Percentiles rank a stretch among this genome's conserved stretches.
Evolutionary conservation across 2,888 invertebrate genomes (phyloP).

Genomic region (Scaptomyza reducta): DNA sequence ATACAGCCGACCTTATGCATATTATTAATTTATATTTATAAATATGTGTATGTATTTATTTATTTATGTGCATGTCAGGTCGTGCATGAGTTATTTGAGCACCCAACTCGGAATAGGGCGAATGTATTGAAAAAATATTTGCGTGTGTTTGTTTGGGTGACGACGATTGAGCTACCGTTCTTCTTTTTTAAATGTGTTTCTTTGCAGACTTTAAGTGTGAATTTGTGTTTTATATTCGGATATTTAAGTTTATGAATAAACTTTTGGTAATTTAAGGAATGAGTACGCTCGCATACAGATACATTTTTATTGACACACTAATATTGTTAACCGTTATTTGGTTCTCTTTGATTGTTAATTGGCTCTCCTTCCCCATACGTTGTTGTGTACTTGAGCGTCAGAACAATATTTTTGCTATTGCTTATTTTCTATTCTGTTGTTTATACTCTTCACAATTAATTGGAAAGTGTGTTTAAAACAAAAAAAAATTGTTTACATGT

Average conservation of each 20-base stretch:
- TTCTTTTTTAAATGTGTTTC: neutral
- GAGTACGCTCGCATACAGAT: no score
- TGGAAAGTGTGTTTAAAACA: no score
- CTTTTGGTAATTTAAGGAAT: neutral
- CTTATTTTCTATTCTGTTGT: neutral
- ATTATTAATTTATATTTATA: neutral
- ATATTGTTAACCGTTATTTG: neutral
- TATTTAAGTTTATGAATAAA: neutral
- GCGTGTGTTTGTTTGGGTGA: constrained; percentile 9
- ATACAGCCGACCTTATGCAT: neutral
- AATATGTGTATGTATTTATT: neutral
- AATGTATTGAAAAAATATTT: constrained; percentile 1
- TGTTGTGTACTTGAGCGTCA: neutral
- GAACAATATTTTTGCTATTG: neutral
- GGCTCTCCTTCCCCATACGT: neutral
- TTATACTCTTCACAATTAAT: neutral
- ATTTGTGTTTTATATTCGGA: neutral
- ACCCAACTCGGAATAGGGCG: constrained; percentile 9
- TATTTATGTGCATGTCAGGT: neutral
- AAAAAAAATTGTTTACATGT: no score
- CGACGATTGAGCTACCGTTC: constrained; percentile 1
- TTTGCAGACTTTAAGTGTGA: neutral
- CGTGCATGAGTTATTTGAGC: constrained; percentile 12
- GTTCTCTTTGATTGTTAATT: neutral
- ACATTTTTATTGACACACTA: no score